Conservation (phyloP, 2,888 invertebrate species). For the Calameuta filiformis region DNA sequence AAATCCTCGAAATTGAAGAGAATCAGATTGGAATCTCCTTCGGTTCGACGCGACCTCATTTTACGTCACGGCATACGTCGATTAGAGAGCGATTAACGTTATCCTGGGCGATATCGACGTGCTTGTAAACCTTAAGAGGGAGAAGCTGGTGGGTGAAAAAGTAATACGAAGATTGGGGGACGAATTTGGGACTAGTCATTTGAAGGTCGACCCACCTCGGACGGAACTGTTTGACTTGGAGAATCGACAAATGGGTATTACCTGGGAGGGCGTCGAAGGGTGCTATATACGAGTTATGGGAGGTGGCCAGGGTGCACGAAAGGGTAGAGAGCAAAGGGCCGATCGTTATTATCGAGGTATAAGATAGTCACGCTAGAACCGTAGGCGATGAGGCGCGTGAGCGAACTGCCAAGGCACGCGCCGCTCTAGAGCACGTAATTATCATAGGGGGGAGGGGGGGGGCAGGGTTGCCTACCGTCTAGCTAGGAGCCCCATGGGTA, state of each 20-base stretch:
- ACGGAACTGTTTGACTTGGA: background rate
- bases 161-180: background rate
- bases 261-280: background rate
- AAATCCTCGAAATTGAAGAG: background rate
- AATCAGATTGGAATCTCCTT: background rate
- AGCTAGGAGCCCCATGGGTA: slow-evolving; percentile 3
- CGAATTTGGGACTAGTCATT: background rate
- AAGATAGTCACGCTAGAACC: slow-evolving; percentile 52
- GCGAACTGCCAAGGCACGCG: slow-evolving; percentile 57
- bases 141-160: background rate
- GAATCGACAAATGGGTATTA: background rate
- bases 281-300: background rate
- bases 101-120: background rate
- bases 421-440: slow-evolving; percentile 57
- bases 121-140: background rate
- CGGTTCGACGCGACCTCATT: background rate
- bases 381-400: slow-evolving; percentile 49
- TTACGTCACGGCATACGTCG: background rate
- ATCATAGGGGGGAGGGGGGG: slow-evolving; percentile 40
- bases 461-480: slow-evolving; percentile 10
- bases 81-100: background rate
- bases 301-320: background rate
- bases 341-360: slow-evolving; percentile 50
- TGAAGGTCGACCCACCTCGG: background rate
- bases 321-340: slow-evolving; percentile 15